Evolutionary conservation across 2,888 invertebrate genomes (phyloP), one percentile per base, ranked within the genome.

Genomic region (Parapristionchus giblindavisi): DNA sequence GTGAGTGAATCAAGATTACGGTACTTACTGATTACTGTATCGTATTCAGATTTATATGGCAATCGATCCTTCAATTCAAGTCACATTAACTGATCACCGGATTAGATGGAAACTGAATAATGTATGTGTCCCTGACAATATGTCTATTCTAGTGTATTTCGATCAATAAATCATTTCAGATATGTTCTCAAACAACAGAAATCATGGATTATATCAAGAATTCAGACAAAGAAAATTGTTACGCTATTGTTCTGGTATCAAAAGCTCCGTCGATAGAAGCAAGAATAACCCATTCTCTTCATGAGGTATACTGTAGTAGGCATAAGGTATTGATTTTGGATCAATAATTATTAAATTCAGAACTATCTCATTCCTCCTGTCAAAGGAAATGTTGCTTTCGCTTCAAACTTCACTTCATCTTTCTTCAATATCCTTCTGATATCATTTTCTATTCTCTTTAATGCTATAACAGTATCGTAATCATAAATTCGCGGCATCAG

Each of bases 381-480:
- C 61, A 27, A 21, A 2, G 61, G 36, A 34, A n/a, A 61, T 38
- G 24, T 36, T 52, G 21, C 51, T 34, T 68, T 38, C 17, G 34
- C 68, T 4, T 68, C 48, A 8, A 40, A 68, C 27, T 52, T 68
- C 68, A 52, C 68, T 21, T 48, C 52, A 1, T 68, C 68, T 1
- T 68, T 68, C 68, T 68, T 68, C 52, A 68, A 68, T 65, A 32
- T 65, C 5, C 63, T 65, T 3, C 29, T 65, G 17, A 43, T 65
- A 27, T 24, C 5, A 14, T 36, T 27, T 38, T 21, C n/a, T n/a
- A n/a, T n/a, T n/a, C n/a, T n/a, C n/a, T n/a, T n/a, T n/a, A n/a
- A n/a, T n/a, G n/a, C n/a, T n/a, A n/a, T n/a, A n/a, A n/a, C n/a
- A n/a, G n/a, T n/a, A n/a, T n/a, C n/a, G n/a, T n/a, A n/a, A n/a